Percentiles rank a stretch among this genome's conserved stretches.
phyloP scores from a whole-genome alignment of 1,140 invertebrate genomes.

The Zaprionus taronus region DNA sequence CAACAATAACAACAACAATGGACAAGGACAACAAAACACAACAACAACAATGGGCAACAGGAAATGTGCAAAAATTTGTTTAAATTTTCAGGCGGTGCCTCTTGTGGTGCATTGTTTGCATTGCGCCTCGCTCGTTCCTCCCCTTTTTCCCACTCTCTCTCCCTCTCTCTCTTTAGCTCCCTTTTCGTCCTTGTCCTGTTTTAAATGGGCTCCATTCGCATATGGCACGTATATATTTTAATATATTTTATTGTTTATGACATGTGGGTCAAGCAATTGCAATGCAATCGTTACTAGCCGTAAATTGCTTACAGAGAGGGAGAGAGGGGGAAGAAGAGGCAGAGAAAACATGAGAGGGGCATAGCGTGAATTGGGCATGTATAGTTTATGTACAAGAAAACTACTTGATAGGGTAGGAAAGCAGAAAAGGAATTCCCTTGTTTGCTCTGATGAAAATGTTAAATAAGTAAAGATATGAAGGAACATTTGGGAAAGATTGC shows the following conservation, averaged over 20 bases:
- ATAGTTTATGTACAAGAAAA: conserved; percentile 23
- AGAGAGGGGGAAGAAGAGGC: background rate
- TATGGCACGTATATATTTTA: conserved; percentile 58
- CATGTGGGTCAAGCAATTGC: conserved; percentile 67
- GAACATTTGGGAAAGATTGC: background rate
- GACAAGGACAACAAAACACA: conserved; percentile 7
- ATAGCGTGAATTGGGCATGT: conserved; percentile 40
- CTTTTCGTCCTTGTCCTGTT: background rate
- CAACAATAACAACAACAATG: conserved; percentile 1
- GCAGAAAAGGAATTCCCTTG: background rate
- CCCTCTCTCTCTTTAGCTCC: background rate
- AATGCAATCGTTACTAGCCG: conserved; percentile 52
- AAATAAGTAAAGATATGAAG: background rate
- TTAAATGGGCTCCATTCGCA: conserved; percentile 40
- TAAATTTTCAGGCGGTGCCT: conserved; percentile 57
- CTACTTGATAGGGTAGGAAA: too few species aligned
- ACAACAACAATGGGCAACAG: conserved; percentile 52
- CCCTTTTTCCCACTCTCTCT: background rate
- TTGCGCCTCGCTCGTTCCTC: background rate
- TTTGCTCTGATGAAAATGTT: conserved; percentile 6
- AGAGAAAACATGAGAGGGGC: background rate
- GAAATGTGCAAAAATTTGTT: conserved; percentile 79
- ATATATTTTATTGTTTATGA: conserved; percentile 63
- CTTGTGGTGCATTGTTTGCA: conserved; percentile 24
- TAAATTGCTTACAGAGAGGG: conserved; percentile 37